These are phyloP conservation scores for Notamacropus eugenii DNA, from an alignment of 2,797 vertebrate species.

Conservation along the genomic window DNA sequence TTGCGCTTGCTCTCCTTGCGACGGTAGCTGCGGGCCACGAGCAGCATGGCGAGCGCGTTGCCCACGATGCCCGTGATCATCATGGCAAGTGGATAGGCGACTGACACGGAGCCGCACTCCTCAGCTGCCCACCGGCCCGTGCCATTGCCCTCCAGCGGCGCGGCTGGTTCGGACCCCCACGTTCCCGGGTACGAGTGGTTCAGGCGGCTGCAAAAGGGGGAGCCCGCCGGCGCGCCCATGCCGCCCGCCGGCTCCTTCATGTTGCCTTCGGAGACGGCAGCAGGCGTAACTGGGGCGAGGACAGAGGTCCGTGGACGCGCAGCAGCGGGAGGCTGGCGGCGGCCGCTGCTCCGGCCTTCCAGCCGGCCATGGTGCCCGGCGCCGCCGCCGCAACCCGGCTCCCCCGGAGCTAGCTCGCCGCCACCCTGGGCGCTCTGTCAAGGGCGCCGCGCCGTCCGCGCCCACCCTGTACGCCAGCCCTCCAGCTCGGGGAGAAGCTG, in stretches of 20 bases:
- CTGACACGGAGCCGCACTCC: constrained; percentile 89
- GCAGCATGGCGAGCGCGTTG: constrained; percentile 93
- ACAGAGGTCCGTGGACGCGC: neutral
- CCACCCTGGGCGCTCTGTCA: neutral
- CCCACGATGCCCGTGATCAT: constrained; percentile 95
- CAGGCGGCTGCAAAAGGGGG: constrained; percentile 67
- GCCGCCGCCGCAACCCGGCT: constrained; percentile 16
- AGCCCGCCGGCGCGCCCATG: constrained; percentile 34
- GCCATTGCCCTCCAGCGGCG: constrained; percentile 66
- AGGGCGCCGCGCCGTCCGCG: neutral
- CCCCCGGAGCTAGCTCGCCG: neutral
- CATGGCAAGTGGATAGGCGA: constrained; percentile 94
- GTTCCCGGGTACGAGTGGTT: constrained; percentile 51
- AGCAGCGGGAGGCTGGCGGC: neutral
- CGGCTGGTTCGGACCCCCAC: constrained; percentile 20
- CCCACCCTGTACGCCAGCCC: neutral
- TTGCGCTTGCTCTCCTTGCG: constrained; percentile 92
- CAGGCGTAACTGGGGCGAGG: neutral
- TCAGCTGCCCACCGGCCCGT: constrained; percentile 45
- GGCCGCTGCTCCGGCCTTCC: neutral
- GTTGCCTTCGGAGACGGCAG: constrained; percentile 17
- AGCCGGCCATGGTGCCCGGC: constrained; percentile 67
- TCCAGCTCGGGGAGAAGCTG: neutral
- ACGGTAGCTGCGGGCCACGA: constrained; percentile 92
- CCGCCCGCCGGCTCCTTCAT: constrained; percentile 66